Percentiles rank a stretch among this genome's conserved stretches.
These are phyloP conservation scores for Cheilosia variabilis DNA, from an alignment of 2,888 invertebrate species.

Conservation along the genomic window DNA sequence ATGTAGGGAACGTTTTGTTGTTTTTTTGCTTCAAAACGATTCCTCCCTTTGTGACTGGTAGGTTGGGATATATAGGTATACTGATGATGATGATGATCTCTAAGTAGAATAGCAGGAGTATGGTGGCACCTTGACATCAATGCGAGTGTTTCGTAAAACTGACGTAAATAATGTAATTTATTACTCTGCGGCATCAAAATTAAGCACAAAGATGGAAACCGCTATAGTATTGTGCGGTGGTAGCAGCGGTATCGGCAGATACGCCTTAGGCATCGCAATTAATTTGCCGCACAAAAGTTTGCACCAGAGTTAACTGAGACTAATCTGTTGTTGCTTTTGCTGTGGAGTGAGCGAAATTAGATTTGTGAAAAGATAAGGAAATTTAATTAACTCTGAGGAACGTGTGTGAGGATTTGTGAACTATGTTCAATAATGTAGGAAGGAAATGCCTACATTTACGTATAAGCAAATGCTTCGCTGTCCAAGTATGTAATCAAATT, in stretches of 20 bases:
- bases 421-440: conserved; percentile 13
- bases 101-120: background rate
- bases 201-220: conserved; percentile 30
- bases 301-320: conserved; percentile 30
- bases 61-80: background rate
- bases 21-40: conserved; percentile 28
- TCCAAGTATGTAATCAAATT: conserved; percentile 8
- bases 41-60: background rate
- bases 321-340: conserved; percentile 49
- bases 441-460: background rate
- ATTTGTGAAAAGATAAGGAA: conserved; percentile 43
- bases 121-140: conserved; percentile 26
- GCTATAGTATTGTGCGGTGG: conserved; percentile 9
- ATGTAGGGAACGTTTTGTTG: conserved; percentile 34
- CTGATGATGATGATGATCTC: conserved; percentile 37
- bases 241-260: conserved; percentile 45
- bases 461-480: background rate
- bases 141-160: conserved; percentile 23
- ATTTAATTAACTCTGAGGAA: conserved; percentile 58
- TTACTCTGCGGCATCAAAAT: conserved; percentile 52
- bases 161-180: conserved; percentile 64
- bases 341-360: conserved; percentile 41
- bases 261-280: conserved; percentile 59
- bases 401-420: conserved; percentile 19
- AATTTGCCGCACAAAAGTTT: conserved; percentile 61